Evolutionary conservation across 1,140 invertebrate species (phyloP), one percentile per base, ranked within the genome.

Genomic region (Metopolophium dirhodum): DNA sequence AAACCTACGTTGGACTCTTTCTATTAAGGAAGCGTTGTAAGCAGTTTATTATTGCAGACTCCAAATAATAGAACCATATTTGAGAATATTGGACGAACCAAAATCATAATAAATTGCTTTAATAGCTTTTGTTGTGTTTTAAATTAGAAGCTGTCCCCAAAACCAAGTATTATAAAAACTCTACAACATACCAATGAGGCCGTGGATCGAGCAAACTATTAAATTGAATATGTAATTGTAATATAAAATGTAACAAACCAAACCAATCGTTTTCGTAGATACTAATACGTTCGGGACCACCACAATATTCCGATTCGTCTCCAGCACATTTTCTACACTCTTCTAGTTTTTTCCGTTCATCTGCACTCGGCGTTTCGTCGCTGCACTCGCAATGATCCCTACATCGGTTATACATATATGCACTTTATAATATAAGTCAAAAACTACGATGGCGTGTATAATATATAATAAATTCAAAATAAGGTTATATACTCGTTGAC

Each of bases 241-340:
- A 51, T 49, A 1, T 14, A 49, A 14, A 54, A 54, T 22, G 23
- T n/a, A 51, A 61, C 77, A 26, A 18, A 91, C 90, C 77, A 30
- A 51, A 20, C 61, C 90, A 83, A 23, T 49, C 22, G 51, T 91
- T 77, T 51, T 91, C n/a, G 23, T 91, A 91, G n/a, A 91, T 14
- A n/a, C 77, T 91, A 7, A 91, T 14, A 1, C 14, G 49, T 0
- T 7, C 22, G 20, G 45, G 14, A 14, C 90, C 51, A 37, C 90
- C 90, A 18, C 90, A 91, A 83, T 91, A 82, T 51, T 91, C 90
- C 0, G 90, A 45, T 83, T 77, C 47, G n/a, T 91, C 90, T 14
- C 37, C 45, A 1, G 82, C 1, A 51, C 90, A 91, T 91, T 91
- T 51, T 6, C 11, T 83, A n/a, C 90, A 91, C 22, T 90, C 51